Base-by-base conservation (phyloP, 2,888 invertebrate species). In the Eledona agricola region DNA sequence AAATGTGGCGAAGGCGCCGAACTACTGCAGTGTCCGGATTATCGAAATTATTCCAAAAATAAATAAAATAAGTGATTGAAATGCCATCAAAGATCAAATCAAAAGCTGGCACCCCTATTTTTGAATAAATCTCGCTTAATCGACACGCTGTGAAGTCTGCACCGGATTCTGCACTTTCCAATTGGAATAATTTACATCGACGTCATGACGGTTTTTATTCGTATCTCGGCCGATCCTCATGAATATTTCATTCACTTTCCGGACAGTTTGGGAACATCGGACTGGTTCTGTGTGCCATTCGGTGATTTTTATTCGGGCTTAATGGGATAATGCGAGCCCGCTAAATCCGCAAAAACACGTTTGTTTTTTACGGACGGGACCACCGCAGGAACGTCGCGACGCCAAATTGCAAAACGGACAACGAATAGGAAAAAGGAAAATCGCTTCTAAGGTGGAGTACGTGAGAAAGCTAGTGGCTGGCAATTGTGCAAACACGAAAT, bases 171-270 rank as follows among this genome's bases (percentile, higher is more conserved):
- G 43, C 23, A 32, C 31, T 20, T n/a, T 16, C 22, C 2, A 4
- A 4, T 28, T 28, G 12, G 31, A 45, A 45, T 45, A 45, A 32
- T 42, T 42, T 29, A 42, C 22, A 32, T 26, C 46, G 35, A 20
- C 22, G 38, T 46, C 46, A 47, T 45, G 55, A 51, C 47, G 40
- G 32, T 51, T 51, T 42, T 51, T 55, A 55, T 55, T 51, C 47
- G 13, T 9, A 25, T 22, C 17, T 31, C 31, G 51, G n/a, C 37
- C 10, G 37, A n/a, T 20, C 28, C 32, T 51, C 47, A 55, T 55
- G 55, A 51, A 55, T 55, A 51, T 51, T 55, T 55, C 47, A 55
- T 55, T 22, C 26, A 51, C 46, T 51, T 43, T 50, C 34, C 40
- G 34, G 34, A 29, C 49, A 38, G 13, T 50, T 50, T 43, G 23